Conservation (phyloP, 2,888 invertebrate genomes). For the Coenonympha arcania region DNA sequence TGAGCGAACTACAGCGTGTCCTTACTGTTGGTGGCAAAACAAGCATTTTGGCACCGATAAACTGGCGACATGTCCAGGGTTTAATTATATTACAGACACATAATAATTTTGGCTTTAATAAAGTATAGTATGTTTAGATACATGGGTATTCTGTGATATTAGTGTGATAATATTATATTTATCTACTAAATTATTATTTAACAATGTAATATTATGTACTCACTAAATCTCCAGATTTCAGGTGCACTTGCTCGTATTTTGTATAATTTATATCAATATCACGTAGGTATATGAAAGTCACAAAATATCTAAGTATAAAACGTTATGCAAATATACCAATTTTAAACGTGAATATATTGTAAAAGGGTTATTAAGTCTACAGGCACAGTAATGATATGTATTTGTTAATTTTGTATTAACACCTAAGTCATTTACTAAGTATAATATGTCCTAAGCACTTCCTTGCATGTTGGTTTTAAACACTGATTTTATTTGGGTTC, state of each 20-base stretch:
- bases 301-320: conserved; percentile 34
- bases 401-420: conserved; percentile 48
- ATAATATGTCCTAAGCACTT: conserved; percentile 20
- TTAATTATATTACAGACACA: no score
- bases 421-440: conserved; percentile 36
- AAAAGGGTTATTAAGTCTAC: conserved; percentile 42
- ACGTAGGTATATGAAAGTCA: conserved; percentile 23
- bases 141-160: no score
- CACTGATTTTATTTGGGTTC: conserved; percentile 8
- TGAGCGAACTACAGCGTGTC: no score
- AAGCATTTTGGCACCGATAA: no score
- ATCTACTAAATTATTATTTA: no score
- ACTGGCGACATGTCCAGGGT: no score
- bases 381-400: conserved; percentile 72
- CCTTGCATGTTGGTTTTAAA: conserved; percentile 24
- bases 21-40: no score
- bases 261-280: conserved; percentile 4
- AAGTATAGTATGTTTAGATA: no score
- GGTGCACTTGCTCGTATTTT: not conserved
- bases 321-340: conserved; percentile 20
- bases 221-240: conserved; percentile 24
- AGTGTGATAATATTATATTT: no score
- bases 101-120: no score
- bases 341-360: conserved; percentile 20
- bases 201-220: no score